Evolutionary conservation across 2,797 vertebrate genomes (phyloP).

Genomic region (Gadopsis bispinosus): DNA sequence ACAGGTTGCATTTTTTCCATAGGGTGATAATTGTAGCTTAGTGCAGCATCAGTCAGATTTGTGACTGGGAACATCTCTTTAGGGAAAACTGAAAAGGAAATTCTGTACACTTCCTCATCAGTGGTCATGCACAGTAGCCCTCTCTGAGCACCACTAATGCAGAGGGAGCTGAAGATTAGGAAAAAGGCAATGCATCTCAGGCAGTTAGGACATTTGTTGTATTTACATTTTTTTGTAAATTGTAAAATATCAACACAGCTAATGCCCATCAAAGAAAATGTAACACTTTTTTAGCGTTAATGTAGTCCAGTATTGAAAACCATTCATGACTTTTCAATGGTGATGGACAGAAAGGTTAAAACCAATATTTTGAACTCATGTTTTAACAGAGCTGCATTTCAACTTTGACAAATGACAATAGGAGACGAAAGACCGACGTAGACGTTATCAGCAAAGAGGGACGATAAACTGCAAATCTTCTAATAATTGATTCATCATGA

Average conservation of each 20-base stretch:
- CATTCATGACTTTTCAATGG: not conserved
- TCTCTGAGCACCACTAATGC: conserved; percentile 12
- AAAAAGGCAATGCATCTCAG: not conserved
- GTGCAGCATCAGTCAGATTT: conserved; percentile 44
- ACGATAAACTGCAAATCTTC: not conserved
- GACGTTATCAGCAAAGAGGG: not conserved
- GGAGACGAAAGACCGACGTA: not conserved
- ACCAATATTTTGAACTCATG: not conserved
- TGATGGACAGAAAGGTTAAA: not conserved
- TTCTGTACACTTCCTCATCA: conserved; percentile 22
- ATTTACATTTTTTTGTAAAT: too few relatives aligned
- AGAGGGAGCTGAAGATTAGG: not conserved
- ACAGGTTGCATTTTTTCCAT: conserved; percentile 23
- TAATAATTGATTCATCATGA: too few relatives aligned
- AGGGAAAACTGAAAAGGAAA: conserved; percentile 32
- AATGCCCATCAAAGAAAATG: not conserved
- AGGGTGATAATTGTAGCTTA: conserved; percentile 28
- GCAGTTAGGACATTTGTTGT: not conserved
- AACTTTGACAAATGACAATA: too few relatives aligned
- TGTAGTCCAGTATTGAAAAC: not conserved
- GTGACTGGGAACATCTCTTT: conserved; percentile 34
- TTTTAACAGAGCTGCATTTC: not conserved
- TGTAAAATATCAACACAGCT: not conserved
- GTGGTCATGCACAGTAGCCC: conserved; percentile 6
- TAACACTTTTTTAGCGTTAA: not conserved